A percentile compares a stretch with the other conserved stretches of the same genome.
phyloP scores from a whole-genome alignment of 2,113 vertebrate species.

The Puffinus mauretanicus region DNA sequence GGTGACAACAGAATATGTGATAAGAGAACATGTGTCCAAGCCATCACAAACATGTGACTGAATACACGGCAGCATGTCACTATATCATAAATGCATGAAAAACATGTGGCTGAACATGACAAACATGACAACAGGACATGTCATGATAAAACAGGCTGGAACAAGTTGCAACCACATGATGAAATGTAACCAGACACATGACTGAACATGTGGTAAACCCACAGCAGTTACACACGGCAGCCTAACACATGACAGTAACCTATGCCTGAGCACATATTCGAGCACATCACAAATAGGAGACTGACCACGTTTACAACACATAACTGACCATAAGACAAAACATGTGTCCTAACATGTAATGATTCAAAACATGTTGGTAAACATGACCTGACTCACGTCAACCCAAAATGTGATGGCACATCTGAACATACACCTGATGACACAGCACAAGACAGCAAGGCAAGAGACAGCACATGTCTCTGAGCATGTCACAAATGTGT shows the following conservation, averaged over 20 bases:
- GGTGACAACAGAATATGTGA: neutral
- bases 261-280: fast-evolving
- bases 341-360: neutral
- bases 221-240: neutral
- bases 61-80: neutral
- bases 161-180: neutral
- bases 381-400: neutral
- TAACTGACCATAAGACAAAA: neutral
- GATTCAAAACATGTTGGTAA: neutral
- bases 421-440: neutral
- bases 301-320: neutral
- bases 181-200: neutral
- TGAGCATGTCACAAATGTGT: neutral
- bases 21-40: neutral
- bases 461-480: neutral
- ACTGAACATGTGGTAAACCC: neutral
- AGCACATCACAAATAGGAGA: neutral
- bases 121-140: neutral
- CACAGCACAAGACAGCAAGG: neutral
- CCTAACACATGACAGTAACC: neutral
- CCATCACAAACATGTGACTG: neutral
- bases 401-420: neutral
- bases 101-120: neutral
- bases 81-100: neutral
- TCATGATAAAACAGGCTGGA: neutral